Conservation (phyloP, 2,797 vertebrate genomes). For the Morelia viridis region DNA sequence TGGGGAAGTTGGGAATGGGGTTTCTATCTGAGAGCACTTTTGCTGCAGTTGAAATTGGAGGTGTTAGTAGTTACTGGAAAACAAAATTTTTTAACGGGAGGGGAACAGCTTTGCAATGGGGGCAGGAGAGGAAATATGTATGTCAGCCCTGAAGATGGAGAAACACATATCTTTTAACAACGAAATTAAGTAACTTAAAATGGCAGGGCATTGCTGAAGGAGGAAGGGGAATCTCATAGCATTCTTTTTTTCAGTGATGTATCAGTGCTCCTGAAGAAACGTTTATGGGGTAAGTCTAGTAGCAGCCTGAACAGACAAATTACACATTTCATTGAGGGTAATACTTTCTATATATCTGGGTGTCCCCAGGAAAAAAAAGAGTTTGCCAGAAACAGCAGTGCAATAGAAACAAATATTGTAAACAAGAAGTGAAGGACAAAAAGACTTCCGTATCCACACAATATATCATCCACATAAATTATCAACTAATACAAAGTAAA, state of each 20-base stretch:
- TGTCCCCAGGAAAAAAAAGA: neutral
- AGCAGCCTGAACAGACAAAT: neutral
- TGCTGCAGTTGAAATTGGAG: neutral
- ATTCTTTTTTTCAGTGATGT: neutral
- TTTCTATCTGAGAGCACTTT: neutral
- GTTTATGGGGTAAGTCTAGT: neutral
- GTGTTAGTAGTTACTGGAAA: neutral
- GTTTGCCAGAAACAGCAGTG: neutral
- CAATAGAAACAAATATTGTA: neutral
- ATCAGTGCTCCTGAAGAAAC: neutral
- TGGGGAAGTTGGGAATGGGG: neutral
- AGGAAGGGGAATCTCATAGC: neutral
- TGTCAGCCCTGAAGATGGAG: neutral
- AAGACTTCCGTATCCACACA: neutral
- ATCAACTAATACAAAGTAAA: neutral
- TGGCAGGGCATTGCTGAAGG: neutral
- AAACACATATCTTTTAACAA: neutral
- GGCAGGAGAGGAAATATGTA: neutral
- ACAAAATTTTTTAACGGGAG: neutral
- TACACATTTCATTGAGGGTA: neutral
- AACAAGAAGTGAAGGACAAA: neutral
- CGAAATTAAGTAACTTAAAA: neutral
- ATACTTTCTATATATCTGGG: neutral
- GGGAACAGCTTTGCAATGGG: neutral
- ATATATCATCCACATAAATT: neutral